Conservation (phyloP, 2,113 vertebrate species). For the Cynocephalus volans region DNA sequence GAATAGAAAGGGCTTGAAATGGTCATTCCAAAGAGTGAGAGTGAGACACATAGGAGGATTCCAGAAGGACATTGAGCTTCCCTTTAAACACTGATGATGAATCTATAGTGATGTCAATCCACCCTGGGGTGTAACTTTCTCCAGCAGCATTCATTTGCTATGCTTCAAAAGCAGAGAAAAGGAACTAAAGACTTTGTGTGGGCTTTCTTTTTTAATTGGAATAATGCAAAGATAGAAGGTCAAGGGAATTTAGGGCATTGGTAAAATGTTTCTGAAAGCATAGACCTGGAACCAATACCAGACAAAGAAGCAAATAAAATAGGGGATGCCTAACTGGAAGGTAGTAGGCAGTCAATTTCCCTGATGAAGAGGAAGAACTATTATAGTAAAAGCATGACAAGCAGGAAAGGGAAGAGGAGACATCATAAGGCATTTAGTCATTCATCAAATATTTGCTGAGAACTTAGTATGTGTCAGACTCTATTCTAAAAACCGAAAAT, state of each 20-base stretch:
- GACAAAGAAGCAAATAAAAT: neutral
- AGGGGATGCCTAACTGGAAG: neutral
- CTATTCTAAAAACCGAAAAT: neutral
- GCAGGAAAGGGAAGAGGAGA: neutral
- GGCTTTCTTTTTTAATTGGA: neutral
- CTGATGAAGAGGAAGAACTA: neutral
- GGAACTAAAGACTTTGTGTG: neutral
- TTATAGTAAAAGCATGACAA: neutral
- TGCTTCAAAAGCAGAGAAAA: neutral
- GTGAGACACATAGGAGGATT: neutral
- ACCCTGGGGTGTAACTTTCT: neutral
- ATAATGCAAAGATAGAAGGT: neutral
- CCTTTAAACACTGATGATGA: neutral
- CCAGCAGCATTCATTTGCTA: neutral
- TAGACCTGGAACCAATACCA: neutral
- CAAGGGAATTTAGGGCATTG: neutral
- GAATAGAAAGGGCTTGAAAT: neutral
- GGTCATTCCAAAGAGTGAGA: neutral
- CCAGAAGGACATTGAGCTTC: neutral
- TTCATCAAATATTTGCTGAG: neutral
- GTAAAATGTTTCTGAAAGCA: neutral
- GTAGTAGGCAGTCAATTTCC: neutral
- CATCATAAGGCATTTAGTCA: neutral
- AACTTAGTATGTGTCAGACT: neutral
- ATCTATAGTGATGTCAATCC: neutral